Evolutionary conservation across 1,140 invertebrate species (phyloP).

Genomic region (Drosophila sechellia): DNA sequence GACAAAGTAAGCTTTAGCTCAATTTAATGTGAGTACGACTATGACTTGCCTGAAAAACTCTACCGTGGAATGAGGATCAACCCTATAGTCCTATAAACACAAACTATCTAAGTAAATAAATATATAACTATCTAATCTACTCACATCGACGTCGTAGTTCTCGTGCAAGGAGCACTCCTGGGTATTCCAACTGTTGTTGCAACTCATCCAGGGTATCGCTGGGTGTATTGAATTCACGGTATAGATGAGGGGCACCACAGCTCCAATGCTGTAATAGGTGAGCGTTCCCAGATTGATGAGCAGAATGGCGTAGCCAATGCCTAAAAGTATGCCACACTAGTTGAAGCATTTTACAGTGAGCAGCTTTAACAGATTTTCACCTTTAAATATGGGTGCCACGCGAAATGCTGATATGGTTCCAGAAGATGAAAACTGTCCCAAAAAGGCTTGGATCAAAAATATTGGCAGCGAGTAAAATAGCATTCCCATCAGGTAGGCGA

Average conservation of each 20-base stretch:
- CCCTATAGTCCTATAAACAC: constrained; percentile 8
- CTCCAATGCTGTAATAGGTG: constrained; percentile 70
- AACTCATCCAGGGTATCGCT: constrained; percentile 76
- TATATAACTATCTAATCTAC: not conserved
- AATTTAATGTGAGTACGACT: no score
- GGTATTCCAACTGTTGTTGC: constrained; percentile 76
- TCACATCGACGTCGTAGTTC: constrained; percentile 57
- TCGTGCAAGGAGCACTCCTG: constrained; percentile 68
- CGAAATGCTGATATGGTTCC: constrained; percentile 80
- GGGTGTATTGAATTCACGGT: constrained; percentile 61
- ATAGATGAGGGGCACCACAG: constrained; percentile 76
- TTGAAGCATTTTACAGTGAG: not conserved
- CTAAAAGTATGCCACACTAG: constrained; percentile 33
- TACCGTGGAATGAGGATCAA: constrained; percentile 67
- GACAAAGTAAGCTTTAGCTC: not conserved
- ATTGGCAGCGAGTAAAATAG: constrained; percentile 72
- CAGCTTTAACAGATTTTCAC: constrained; percentile 19
- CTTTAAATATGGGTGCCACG: constrained; percentile 82
- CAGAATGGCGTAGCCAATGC: constrained; percentile 76
- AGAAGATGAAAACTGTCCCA: constrained; percentile 79
- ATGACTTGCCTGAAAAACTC: constrained; percentile 72
- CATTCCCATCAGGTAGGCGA: constrained; percentile 67
- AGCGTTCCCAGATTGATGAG: constrained; percentile 74
- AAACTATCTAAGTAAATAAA: no score
- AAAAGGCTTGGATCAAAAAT: constrained; percentile 81